A percentile compares a stretch with the other conserved stretches of the same genome.
phyloP scores from a whole-genome alignment of 2,888 invertebrate species.

The Yponomeuta evonymella region DNA sequence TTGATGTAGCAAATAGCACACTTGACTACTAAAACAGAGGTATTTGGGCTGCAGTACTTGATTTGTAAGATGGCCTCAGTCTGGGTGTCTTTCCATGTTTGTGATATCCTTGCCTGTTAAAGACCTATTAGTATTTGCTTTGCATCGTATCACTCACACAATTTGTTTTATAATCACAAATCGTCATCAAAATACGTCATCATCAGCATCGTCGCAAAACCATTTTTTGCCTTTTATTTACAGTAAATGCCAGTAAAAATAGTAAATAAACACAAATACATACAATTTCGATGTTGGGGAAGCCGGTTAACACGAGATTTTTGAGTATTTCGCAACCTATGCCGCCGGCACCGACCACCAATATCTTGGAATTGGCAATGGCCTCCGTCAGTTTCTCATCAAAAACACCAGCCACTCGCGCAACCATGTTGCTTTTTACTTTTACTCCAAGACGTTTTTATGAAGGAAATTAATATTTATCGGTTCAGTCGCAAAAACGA shows the following conservation, averaged over 20 bases:
- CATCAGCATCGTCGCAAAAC: background rate
- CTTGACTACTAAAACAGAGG: too few species aligned
- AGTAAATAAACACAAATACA: constrained; percentile 45
- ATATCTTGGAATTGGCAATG: constrained; percentile 82
- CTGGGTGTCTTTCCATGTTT: too few species aligned
- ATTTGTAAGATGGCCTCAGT: too few species aligned
- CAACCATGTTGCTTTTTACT: constrained; percentile 73
- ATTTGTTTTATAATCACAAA: constrained; percentile 16
- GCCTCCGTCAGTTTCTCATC: constrained; percentile 78
- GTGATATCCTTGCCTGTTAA: too few species aligned
- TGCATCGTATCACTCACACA: too few species aligned
- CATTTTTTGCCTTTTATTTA: background rate
- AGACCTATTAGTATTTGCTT: too few species aligned
- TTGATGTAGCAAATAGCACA: too few species aligned
- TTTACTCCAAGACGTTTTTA: background rate
- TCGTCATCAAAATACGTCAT: constrained; percentile 16
- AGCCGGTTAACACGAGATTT: constrained; percentile 96
- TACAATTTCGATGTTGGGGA: constrained; percentile 95
- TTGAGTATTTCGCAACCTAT: constrained; percentile 99
- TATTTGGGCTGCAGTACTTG: too few species aligned
- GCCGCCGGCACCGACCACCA: constrained; percentile 97
- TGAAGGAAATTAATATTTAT: background rate
- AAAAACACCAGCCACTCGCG: constrained; percentile 80
- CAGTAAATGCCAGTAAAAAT: background rate
- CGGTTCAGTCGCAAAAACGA: background rate